A percentile compares a stretch with the other conserved stretches of the same genome.
Evolutionary conservation across 2,888 invertebrate genomes (phyloP).

Genomic region (Oligia strigilis): DNA sequence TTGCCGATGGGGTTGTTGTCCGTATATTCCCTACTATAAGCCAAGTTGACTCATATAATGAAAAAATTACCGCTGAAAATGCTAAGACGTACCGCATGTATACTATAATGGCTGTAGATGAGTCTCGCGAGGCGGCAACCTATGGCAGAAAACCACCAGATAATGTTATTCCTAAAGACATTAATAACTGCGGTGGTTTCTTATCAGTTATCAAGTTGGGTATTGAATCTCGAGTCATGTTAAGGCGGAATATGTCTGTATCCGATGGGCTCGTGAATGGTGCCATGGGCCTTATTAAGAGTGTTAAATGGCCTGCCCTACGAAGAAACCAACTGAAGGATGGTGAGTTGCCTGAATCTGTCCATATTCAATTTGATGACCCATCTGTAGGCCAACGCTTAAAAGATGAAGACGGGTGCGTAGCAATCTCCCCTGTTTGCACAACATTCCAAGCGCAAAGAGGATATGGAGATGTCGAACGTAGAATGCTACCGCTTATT

Average conservation of each 20-base stretch:
- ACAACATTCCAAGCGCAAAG: too few relatives aligned
- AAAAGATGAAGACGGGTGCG: too few relatives aligned
- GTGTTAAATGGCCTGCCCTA: background rate
- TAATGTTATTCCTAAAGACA: conserved; percentile 5
- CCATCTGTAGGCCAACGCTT: too few relatives aligned
- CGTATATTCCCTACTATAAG: background rate
- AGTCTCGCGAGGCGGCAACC: background rate
- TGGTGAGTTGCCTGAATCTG: background rate
- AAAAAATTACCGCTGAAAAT: background rate
- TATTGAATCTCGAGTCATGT: too few relatives aligned
- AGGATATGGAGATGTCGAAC: too few relatives aligned
- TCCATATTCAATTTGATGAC: too few relatives aligned
- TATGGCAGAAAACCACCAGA: background rate
- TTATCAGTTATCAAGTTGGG: too few relatives aligned
- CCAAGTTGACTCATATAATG: background rate
- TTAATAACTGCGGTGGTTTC: background rate
- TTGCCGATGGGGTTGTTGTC: background rate
- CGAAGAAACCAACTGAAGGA: background rate
- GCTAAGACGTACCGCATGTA: background rate
- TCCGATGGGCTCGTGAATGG: too few relatives aligned
- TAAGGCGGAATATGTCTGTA: background rate
- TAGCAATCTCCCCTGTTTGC: too few relatives aligned
- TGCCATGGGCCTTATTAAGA: too few relatives aligned
- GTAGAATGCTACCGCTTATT: too few relatives aligned
- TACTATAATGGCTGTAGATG: background rate